These are phyloP conservation scores for Drosophila merina DNA, from an alignment of 2,888 invertebrate species.

Conservation along the genomic window DNA sequence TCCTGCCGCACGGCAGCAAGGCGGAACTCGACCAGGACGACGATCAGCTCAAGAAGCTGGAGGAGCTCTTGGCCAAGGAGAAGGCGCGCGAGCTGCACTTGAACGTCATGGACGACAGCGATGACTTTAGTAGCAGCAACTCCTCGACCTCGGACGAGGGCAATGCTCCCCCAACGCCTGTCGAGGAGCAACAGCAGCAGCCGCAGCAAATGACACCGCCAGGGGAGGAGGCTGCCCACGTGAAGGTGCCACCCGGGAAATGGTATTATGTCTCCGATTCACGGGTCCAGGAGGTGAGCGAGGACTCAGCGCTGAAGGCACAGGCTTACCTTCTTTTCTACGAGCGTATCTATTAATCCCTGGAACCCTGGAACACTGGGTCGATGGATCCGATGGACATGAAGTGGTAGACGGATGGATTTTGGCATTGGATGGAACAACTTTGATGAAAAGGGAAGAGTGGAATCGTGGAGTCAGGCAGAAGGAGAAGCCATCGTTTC, in stretches of 20 bases:
- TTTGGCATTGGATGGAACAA: background rate
- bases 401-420: no score
- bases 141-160: slow-evolving; percentile 59
- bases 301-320: slow-evolving; percentile 91
- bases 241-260: slow-evolving; percentile 87
- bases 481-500: slow-evolving; percentile 7
- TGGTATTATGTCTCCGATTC: slow-evolving; percentile 98
- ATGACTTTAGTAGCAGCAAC: slow-evolving; percentile 86
- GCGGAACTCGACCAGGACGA: slow-evolving; percentile 85
- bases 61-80: slow-evolving; percentile 82
- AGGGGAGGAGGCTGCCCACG: slow-evolving; percentile 69
- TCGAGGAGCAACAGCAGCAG: slow-evolving; percentile 73
- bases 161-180: slow-evolving; percentile 80
- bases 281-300: slow-evolving; percentile 91
- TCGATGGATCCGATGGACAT: no score
- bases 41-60: slow-evolving; percentile 83
- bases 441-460: background rate
- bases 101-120: slow-evolving; percentile 83
- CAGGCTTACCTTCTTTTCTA: slow-evolving; percentile 99
- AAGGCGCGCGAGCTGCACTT: slow-evolving; percentile 82
- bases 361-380: background rate
- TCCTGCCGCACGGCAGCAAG: slow-evolving; percentile 87
- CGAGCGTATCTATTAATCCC: slow-evolving; percentile 93
- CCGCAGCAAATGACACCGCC: background rate
- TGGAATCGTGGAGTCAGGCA: background rate